Base-by-base conservation (phyloP, 1,140 invertebrate genomes). In the Phenacoccus solenopsis region DNA sequence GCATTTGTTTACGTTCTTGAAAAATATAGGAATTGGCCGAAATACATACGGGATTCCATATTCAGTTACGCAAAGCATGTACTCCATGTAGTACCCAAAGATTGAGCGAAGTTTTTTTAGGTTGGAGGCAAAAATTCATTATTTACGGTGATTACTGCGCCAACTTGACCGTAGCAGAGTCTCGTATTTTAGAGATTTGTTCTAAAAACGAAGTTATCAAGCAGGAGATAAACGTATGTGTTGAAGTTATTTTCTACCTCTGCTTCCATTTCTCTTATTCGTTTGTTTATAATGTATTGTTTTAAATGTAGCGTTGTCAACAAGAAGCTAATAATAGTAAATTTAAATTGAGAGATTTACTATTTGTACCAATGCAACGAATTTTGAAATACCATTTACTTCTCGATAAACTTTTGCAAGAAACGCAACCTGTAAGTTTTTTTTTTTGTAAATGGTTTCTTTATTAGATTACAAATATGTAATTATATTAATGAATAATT, bases 291-390 rank as follows among this genome's bases (percentile, higher is more conserved):
- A n/a, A 3, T 32, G 5, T 5, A 32, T 32, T 32, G 13, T 25
- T 72, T 75, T 73, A 72, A 75, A 82, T 85, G 30, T 78, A 95
- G 90, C 88, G 88, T 79, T 96, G 91, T 79, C 92, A 98, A 80
- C 87, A 89, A 74, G 88, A 92, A 78, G 93, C 94, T 72, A 98
- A 96, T 80, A 92, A 96, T 75, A 94, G 94, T 16, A 92, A 94
- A 78, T 96, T 98, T 76, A 92, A 95, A 79, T 80, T 99, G 69
- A 83, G 94, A 28, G 96, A 98, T 79, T 89, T 98, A 67, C 79
- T 99, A 7, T 94, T 93, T 28, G 94, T 99, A 30, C 96, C 96
- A 4, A 98, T 99, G 93, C 96, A 99, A 81, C 82, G 96, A 78
- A 89, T 99, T 71, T 84, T 98, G 27, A 98, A 98, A 77, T 99